Evolutionary conservation across 2,888 invertebrate genomes (phyloP), one percentile per base, ranked within the genome.

Genomic region (Heteromyza rotundicornis): DNA sequence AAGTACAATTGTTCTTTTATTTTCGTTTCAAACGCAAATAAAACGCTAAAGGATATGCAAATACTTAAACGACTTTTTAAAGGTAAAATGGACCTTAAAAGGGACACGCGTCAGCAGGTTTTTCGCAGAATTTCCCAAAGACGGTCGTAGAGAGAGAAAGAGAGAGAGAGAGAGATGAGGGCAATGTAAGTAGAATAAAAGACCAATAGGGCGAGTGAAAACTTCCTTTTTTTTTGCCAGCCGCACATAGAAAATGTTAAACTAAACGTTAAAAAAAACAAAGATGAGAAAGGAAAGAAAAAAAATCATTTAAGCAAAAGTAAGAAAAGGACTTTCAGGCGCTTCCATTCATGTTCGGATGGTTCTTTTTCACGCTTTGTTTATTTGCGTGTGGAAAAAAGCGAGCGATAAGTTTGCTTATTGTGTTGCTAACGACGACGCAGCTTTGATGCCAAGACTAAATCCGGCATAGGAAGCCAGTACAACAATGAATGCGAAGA

Each of bases 1-100:
- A n/a, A n/a, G n/a, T n/a, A n/a, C 27, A 27, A 27, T 27, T 27
- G 36, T 54, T 1, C 36, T 35, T 40, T 54, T 14, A n/a, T 52
- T 23, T n/a, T n/a, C 2, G 19, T 19, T 35, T 3, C 10, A 40
- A 40, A 35, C 16, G 16, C 35, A 63, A 61, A 61, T 57, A 64
- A 54, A 64, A 70, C 73, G 70, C 72, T 70, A 72, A 72, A 73
- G 78, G 74, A 76, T 77, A 78, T 77, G 77, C 77, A 78, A 77
- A 77, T 77, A 78, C 77, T 78, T 76, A 71, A 76, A 77, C 73
- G 78, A 78, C 76, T 78, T 77, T 78, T 78, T 78, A 78, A 78
- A 78, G 77, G 77, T 77, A 74, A 77, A 77, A 77, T 76, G 78
- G 76, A 75, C 73, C 74, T 76, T 76, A 76, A 14, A 40, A 40